A percentile compares a stretch with the other conserved stretches of the same genome.
These are phyloP conservation scores for Gymnorhina tibicen DNA, from an alignment of 2,113 vertebrate species.

Conservation along the genomic window DNA sequence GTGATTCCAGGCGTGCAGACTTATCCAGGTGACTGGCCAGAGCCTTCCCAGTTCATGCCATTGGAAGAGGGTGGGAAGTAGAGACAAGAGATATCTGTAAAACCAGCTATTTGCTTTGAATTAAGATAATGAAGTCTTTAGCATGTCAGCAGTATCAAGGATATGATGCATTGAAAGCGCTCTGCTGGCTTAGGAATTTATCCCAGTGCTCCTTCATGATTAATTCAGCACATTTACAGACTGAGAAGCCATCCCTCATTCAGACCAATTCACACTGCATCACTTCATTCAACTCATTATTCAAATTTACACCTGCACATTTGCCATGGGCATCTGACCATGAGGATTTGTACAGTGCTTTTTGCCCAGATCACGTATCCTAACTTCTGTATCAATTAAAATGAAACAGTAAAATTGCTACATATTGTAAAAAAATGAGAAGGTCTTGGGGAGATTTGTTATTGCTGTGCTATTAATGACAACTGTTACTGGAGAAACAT, in stretches of 20 bases:
- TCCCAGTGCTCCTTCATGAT: background rate
- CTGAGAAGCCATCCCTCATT: background rate
- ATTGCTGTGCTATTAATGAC: background rate
- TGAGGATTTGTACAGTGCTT: background rate
- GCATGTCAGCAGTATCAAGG: background rate
- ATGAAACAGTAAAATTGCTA: background rate
- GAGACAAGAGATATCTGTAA: background rate
- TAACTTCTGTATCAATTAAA: background rate
- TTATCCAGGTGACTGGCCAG: conserved; percentile 75
- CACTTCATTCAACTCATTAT: background rate
- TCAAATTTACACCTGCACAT: background rate
- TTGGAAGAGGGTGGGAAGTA: background rate
- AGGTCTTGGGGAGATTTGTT: background rate
- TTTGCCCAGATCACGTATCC: background rate
- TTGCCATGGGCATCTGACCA: background rate
- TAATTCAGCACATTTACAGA: background rate
- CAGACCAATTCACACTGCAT: background rate
- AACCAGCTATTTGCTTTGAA: background rate
- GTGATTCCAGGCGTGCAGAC: conserved; percentile 71
- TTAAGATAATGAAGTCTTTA: background rate
- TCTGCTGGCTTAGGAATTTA: background rate
- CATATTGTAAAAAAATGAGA: background rate
- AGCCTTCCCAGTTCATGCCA: conserved; percentile 56
- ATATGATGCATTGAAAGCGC: background rate
- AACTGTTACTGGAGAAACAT: background rate